These are phyloP conservation scores for Xestia rhomboidea DNA, from an alignment of 2,888 invertebrate species.

Conservation along the genomic window DNA sequence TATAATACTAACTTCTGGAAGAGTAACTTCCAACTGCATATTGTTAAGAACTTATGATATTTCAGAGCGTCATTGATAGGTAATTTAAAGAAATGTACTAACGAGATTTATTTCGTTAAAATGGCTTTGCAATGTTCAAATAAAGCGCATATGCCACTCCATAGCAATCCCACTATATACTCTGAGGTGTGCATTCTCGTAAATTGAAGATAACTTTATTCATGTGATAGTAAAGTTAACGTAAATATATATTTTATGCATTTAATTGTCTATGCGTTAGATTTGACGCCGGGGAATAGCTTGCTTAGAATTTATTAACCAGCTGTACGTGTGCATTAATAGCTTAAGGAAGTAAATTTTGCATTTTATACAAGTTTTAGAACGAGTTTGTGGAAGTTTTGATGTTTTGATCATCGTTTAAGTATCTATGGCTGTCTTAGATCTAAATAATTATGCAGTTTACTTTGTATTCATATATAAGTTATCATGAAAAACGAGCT, in stretches of 20 bases:
- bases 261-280: constrained; percentile 66
- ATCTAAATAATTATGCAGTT: neutral
- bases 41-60: neutral
- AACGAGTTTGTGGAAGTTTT: constrained; percentile 5
- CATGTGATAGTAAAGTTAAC: constrained; percentile 63
- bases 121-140: neutral
- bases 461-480: neutral
- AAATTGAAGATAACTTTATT: constrained; percentile 69
- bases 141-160: constrained; percentile 24
- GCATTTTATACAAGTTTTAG: constrained; percentile 44
- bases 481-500: neutral
- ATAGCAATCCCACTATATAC: constrained; percentile 15
- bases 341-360: constrained; percentile 39
- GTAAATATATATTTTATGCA: constrained; percentile 69
- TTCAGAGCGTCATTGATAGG: neutral
- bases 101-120: neutral
- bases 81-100: neutral
- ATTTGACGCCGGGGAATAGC: constrained; percentile 59
- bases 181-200: constrained; percentile 57
- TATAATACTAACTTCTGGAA: neutral
- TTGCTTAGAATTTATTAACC: constrained; percentile 55
- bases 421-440: neutral
- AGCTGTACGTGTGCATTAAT: constrained; percentile 40
- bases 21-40: neutral
- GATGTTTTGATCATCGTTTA: neutral